A percentile compares a stretch with the other conserved stretches of the same genome.
phyloP scores from a whole-genome alignment of 2,113 vertebrate genomes.

The Microcebus jonahi region DNA sequence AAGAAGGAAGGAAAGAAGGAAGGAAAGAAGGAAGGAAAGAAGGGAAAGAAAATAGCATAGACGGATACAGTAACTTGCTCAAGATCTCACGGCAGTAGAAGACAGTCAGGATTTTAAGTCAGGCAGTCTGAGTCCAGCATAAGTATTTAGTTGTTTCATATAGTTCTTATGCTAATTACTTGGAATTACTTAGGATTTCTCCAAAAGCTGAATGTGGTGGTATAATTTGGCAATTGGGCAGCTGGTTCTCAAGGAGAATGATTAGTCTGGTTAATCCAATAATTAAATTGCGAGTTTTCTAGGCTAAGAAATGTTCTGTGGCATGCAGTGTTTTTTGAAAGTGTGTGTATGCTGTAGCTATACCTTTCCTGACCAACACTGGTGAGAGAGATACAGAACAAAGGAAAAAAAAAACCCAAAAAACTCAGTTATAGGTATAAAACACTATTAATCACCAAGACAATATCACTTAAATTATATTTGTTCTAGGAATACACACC shows the following conservation, averaged over 20 bases:
- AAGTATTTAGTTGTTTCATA: neutral
- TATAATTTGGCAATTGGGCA: constrained; percentile 21
- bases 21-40: neutral
- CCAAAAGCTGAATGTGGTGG: neutral
- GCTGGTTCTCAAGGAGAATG: constrained; percentile 31
- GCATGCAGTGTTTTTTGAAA: neutral
- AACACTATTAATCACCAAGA: neutral
- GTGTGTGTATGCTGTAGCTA: neutral
- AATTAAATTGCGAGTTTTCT: constrained; percentile 56
- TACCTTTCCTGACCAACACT: neutral
- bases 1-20: too few species aligned
- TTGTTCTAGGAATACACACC: neutral
- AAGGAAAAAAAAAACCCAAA: neutral
- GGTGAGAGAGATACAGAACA: neutral
- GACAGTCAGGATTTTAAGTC: neutral
- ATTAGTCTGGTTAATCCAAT: constrained; percentile 23
- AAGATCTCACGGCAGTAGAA: neutral
- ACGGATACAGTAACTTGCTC: neutral
- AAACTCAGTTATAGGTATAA: neutral
- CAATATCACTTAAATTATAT: neutral
- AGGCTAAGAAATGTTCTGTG: neutral
- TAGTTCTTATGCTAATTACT: neutral
- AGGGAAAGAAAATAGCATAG: neutral
- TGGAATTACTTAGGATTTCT: constrained; percentile 39
- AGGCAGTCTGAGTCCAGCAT: neutral